These are phyloP conservation scores for Xerus rutilus DNA, from an alignment of 2,797 vertebrate species.

Conservation along the genomic window DNA sequence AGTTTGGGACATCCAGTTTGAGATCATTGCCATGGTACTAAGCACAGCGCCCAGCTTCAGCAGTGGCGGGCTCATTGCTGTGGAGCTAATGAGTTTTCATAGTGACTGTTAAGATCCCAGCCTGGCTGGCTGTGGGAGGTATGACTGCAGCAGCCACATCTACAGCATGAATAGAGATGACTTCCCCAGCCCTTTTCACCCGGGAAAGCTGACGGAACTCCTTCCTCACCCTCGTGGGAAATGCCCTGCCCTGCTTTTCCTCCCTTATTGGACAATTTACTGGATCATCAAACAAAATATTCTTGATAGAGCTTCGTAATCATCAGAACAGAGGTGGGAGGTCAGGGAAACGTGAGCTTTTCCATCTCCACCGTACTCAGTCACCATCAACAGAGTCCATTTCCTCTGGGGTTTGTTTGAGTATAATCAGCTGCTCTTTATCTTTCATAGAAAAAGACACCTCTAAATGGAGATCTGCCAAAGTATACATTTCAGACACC, in stretches of 20 bases:
- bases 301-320: conserved; percentile 53
- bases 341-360: conserved; percentile 24
- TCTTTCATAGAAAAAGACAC: conserved; percentile 53
- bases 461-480: conserved; percentile 58
- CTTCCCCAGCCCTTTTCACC: conserved; percentile 78
- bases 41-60: conserved; percentile 91
- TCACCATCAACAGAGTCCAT: conserved; percentile 71
- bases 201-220: conserved; percentile 67
- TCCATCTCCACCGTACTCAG: conserved; percentile 57
- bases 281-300: conserved; percentile 32
- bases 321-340: conserved; percentile 15
- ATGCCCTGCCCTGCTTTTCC: conserved; percentile 42
- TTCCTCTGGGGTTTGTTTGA: conserved; percentile 54
- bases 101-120: conserved; percentile 86
- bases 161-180: conserved; percentile 83
- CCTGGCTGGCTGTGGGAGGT: conserved; percentile 86
- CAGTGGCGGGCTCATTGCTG: conserved; percentile 90
- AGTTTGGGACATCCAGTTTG: conserved; percentile 92
- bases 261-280: conserved; percentile 25
- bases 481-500: conserved; percentile 46
- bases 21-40: conserved; percentile 91
- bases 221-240: conserved; percentile 13
- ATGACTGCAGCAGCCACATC: conserved; percentile 86
- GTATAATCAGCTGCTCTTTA: conserved; percentile 63
- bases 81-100: conserved; percentile 90